Base-by-base conservation (phyloP, 2,113 vertebrate genomes). In the Pseudorhombus dupliciocellatus region DNA sequence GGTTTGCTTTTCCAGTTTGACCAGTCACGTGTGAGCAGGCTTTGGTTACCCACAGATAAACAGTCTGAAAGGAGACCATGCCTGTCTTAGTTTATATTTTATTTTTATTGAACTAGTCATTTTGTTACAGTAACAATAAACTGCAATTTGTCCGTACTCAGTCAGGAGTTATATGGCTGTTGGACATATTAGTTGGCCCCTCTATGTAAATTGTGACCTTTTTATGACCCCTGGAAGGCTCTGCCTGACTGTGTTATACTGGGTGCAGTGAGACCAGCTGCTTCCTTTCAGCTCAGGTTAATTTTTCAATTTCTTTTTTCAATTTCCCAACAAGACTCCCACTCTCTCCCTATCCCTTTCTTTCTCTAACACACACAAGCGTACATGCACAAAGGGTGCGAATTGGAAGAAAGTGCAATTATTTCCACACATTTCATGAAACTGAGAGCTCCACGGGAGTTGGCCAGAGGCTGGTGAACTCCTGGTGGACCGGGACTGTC, bases 401-500 rank as follows among this genome's bases (percentile, higher is more conserved):
- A 22, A 28, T 71, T 37, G 57, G 20, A 21, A 68, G 24, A 68
- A 28, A 62, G 53, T 42, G 52, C 56, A 77, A 80, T 83, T 80
- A 76, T 72, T 67, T 79, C 67, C 50, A 65, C 54, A 79, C 58
- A 55, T 63, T 68, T 79, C 57, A 65, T 73, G 48, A 21, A 72
- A 62, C 30, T 53, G 59, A 76, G 75, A 81, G 64, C 75, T 78
- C 70, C 21, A n/a, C 42, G 75, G 71, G 70, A 84, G 74, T 63
- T 79, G 62, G 54, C 69, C 66, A 76, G 65, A 67, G 71, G 63
- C 75, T 69, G 68, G 21, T 74, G 80, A 81, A 75, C 78, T 81
- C 77, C 71, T 61, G 46, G 66, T 72, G 78, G 84, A 84, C 75
- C 66, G 66, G 50, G 60, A 59, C 56, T 80, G 83, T 81, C 78